Percentiles rank a stretch among this genome's conserved stretches.
These are phyloP conservation scores for Sigmodon hispidus DNA, from an alignment of 2,113 vertebrate genomes.

Conservation along the genomic window DNA sequence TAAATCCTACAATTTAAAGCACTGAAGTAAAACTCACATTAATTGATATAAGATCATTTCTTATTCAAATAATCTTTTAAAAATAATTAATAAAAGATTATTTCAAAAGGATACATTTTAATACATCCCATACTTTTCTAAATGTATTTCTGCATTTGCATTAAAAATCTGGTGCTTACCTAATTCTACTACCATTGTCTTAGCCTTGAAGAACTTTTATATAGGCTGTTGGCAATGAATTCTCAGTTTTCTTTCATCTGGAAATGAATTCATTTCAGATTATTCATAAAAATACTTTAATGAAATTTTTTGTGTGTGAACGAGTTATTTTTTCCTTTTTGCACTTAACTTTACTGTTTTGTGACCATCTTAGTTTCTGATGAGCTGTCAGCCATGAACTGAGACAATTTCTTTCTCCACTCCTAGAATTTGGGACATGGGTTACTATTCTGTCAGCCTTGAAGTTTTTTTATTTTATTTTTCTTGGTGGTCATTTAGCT, in stretches of 20 bases:
- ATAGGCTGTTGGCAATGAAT: conserved; percentile 6
- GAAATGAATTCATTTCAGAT: conserved; percentile 36
- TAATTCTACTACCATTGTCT: background rate
- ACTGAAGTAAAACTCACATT: background rate
- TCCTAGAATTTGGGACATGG: background rate
- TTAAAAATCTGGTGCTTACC: background rate
- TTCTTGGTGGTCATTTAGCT: background rate
- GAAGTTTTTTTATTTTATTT: background rate
- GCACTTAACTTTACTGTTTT: background rate
- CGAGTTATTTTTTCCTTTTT: too few species aligned
- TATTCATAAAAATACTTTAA: conserved; percentile 24
- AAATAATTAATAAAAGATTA: background rate
- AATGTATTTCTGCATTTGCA: background rate
- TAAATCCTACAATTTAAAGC: background rate
- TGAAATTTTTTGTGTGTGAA: too few species aligned
- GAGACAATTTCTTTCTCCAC: conserved; percentile 18
- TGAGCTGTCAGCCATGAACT: background rate
- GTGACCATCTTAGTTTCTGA: conserved; percentile 22
- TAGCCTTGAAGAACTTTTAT: background rate
- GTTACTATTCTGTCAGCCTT: background rate
- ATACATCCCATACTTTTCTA: background rate
- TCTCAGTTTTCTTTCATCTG: conserved; percentile 27
- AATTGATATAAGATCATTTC: too few species aligned
- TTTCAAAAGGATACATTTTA: background rate
- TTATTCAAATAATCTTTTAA: too few species aligned